phyloP scores from a whole-genome alignment of 2,113 vertebrate genomes.

The Urocitellus parryii region DNA sequence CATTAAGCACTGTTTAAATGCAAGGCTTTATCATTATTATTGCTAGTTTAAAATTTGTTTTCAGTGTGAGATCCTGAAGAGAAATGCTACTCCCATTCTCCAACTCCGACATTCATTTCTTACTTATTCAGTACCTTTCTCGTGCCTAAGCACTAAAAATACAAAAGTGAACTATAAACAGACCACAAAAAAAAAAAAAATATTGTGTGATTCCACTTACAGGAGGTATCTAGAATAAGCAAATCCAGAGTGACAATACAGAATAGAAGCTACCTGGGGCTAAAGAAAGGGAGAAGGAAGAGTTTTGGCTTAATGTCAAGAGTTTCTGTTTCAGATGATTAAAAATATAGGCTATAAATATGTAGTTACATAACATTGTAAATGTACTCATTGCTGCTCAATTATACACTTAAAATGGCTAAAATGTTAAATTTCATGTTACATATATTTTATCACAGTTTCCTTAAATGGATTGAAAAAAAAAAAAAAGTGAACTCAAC shows the following conservation, averaged over 20 bases:
- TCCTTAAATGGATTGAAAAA: neutral
- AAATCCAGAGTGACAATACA: neutral
- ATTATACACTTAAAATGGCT: neutral
- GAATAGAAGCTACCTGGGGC: neutral
- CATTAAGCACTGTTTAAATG: neutral
- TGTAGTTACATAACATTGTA: neutral
- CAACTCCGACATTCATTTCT: neutral
- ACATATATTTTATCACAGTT: neutral
- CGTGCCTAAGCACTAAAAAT: neutral
- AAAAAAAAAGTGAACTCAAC: neutral
- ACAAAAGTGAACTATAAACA: neutral
- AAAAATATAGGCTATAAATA: neutral
- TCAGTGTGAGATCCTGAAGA: neutral
- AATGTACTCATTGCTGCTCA: neutral
- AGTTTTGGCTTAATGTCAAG: neutral
- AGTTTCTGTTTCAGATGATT: neutral
- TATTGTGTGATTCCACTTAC: neutral
- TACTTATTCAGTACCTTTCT: neutral
- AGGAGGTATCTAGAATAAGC: neutral
- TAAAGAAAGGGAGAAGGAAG: rapidly evolving
- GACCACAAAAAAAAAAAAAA: neutral
- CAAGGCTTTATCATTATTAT: neutral
- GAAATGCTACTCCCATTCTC: neutral
- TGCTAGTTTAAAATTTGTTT: neutral
- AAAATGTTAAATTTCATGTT: neutral